Base-by-base conservation (phyloP, 2,888 invertebrate species). In the Gibbula magus region DNA sequence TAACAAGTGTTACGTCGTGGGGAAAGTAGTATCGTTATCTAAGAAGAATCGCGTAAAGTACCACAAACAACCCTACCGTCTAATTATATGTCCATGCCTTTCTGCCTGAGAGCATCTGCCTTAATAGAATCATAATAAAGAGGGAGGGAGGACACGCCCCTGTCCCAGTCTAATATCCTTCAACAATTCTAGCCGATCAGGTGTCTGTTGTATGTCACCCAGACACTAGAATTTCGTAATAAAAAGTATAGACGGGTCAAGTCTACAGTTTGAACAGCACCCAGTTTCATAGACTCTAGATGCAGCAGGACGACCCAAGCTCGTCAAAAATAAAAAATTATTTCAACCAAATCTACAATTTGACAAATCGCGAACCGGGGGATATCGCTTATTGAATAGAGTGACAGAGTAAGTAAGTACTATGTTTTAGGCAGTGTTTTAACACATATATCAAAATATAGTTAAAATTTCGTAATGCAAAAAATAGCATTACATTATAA, bases 101-200 rank as follows among this genome's bases (percentile, higher is more conserved):
- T 61, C 61, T 61, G 61, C 61, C 29, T 61, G 61, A 61, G 61
- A 29, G 29, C 10, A 29, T 61, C 61, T 61, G 61, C 61, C 61
- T 29, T 61, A 61, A 61, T 61, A 61, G 61, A 61, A 61, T 29
- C 29, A 61, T 61, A 61, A 61, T 61, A 61, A 61, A 61, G 29
- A 61, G 29, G 61, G 29, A 4, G 25, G 25, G 61, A 25, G 25
- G 25, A 61, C 29, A 61, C 20, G 18, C 61, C 56, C 25, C 56
- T 56, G 22, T 16, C 56, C n/a, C 45, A 45, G 45, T 8, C 10
- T 35, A 10, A 45, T 45, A 45, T 45, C 45, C 45, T 5, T 13
- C 10, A 13, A 7, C 10, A 45, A 45, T 10, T 35, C 45, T 8
- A 45, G 45, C 45, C 45, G 45, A 45, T 45, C 45, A 45, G 45